Evolutionary conservation across 2,113 vertebrate species (phyloP).

Genomic region (Vidua chalybeata): DNA sequence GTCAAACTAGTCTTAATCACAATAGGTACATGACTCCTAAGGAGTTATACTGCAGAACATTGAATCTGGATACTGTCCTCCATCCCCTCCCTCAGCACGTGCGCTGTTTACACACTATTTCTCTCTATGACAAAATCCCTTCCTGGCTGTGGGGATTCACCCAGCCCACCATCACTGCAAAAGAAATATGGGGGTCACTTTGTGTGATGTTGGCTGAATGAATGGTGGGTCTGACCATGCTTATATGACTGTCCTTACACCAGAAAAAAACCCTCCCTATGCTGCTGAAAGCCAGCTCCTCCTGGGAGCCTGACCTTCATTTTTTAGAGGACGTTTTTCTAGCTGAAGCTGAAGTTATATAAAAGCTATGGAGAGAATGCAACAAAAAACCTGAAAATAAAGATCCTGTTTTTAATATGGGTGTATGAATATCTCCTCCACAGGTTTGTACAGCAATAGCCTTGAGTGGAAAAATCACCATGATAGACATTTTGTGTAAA

Average conservation of each 20-base stretch:
- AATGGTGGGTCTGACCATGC: neutral
- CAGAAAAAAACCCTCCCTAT: neutral
- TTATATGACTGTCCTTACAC: neutral
- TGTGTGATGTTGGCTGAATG: neutral
- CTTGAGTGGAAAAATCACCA: slow-evolving; percentile 12
- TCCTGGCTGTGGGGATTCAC: neutral
- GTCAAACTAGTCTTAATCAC: neutral
- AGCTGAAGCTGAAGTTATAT: neutral
- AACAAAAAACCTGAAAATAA: neutral
- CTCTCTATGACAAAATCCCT: neutral
- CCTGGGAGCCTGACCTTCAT: neutral
- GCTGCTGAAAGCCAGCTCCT: neutral
- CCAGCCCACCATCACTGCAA: neutral
- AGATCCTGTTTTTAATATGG: neutral
- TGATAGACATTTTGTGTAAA: neutral
- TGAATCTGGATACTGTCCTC: neutral
- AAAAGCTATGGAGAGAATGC: neutral
- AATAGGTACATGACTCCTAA: neutral
- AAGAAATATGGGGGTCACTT: neutral
- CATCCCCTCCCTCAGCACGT: neutral
- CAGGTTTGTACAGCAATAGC: neutral
- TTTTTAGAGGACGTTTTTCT: neutral
- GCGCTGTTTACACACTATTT: neutral
- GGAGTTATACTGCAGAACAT: neutral
- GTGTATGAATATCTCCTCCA: neutral